phyloP scores from a whole-genome alignment of 1,140 invertebrate genomes.

The Pachypeltis micranthus region DNA sequence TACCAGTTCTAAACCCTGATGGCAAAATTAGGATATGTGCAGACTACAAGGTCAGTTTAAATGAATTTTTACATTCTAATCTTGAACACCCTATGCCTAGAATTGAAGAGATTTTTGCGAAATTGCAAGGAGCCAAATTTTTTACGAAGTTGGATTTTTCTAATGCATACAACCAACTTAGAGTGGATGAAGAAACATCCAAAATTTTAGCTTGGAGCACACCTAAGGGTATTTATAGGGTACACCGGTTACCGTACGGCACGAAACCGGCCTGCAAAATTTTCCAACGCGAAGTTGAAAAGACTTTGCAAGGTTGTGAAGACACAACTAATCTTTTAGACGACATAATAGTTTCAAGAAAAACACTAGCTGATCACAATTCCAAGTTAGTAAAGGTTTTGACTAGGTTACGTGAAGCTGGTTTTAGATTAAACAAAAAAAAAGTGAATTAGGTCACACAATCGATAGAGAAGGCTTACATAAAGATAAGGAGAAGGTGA shows the following conservation, averaged over 20 bases:
- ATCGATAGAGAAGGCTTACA: slow-evolving; percentile 29
- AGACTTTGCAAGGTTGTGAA: slow-evolving; percentile 4
- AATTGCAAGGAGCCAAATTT: too few species aligned
- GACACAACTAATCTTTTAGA: not conserved
- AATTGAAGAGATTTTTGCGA: slow-evolving; percentile 17
- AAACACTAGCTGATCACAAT: not conserved
- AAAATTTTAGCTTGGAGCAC: not conserved
- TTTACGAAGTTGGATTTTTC: slow-evolving; percentile 13
- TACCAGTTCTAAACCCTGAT: slow-evolving; percentile 31
- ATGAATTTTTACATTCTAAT: slow-evolving; percentile 12
- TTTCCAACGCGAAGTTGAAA: too few species aligned
- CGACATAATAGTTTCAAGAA: slow-evolving; percentile 2
- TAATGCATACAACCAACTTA: slow-evolving; percentile 13
- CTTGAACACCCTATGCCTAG: slow-evolving; percentile 10
- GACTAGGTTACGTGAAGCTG: not conserved
- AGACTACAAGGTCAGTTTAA: slow-evolving; percentile 28
- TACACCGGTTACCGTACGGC: slow-evolving; percentile 6
- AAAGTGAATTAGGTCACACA: slow-evolving; percentile 28
- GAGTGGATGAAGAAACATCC: not conserved
- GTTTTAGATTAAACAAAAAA: slow-evolving; percentile 15
- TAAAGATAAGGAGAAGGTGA: slow-evolving; percentile 31
- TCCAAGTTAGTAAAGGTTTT: not conserved
- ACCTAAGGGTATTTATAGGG: slow-evolving; percentile 11
- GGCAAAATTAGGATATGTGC: slow-evolving; percentile 29
- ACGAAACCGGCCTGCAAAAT: too few species aligned